Evolutionary conservation across 1,140 invertebrate genomes (phyloP), one percentile per base, ranked within the genome.

Genomic region (Neelides sp.): DNA sequence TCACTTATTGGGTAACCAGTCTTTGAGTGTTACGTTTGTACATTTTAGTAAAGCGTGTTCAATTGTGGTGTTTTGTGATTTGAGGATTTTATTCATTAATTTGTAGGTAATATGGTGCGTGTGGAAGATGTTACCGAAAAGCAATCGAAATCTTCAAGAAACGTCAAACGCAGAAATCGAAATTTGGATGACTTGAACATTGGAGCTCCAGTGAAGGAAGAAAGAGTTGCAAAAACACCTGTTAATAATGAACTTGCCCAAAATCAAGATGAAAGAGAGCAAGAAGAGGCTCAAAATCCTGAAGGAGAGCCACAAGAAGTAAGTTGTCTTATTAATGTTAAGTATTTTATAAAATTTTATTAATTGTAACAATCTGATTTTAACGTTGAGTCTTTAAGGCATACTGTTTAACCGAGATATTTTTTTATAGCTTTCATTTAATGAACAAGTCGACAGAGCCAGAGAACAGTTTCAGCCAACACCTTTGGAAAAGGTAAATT

Each of bases 401-500:
- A 10, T 27, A 10, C 15, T 20, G 2, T 26, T 32, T 24, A n/a
- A 47, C 36, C 5, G 5, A n/a, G 43, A 28, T 42, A 4, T 32
- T 22, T 42, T 34, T 45, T 2, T 22, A 15, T 46, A 61, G 54
- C 46, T 50, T 1, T 36, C 50, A 3, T 52, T 61, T 30, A 41
- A 59, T 10, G 54, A 59, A 37, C 58, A 63, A 54, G 55, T 60
- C 23, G 56, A 60, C 22, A 57, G 57, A 46, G 50, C 58, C 42
- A 35, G 63, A 47, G 68, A 65, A 15, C 66, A 69, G 45, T 68
- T 69, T 39, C 80, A 82, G 62, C 80, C 79, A 17, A 74, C 77
- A 1, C 76, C 75, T 67, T 68, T 79, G 64, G 83, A 86, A 68
- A 86, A 83, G n/a, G n/a, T n/a, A n/a, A n/a, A n/a, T n/a, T n/a